Evolutionary conservation across 2,797 vertebrate genomes (phyloP), one percentile per base, ranked within the genome.

Genomic region (Enteromius treurensis): DNA sequence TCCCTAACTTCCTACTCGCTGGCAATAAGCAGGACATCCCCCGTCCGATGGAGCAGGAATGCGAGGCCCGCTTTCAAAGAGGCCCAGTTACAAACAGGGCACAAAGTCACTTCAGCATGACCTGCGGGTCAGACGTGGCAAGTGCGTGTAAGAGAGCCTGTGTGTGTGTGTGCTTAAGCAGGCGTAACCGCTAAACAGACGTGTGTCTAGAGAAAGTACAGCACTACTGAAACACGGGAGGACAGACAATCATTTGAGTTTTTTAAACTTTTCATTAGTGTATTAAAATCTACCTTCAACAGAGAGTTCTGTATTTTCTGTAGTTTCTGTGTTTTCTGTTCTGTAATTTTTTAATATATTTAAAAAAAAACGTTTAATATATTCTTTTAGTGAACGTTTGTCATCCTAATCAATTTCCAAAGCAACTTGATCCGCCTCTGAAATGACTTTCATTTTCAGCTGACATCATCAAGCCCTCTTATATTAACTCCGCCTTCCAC

Each of bases 91-190:
- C 95, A 77, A 42, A 96, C 95, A 95, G 95, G 95, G 95, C 95
- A 97, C 95, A 95, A 95, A 97, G 97, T 97, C 96, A 96, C 95
- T 97, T 97, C 97, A 96, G 96, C 96, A 94, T 97, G 97, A 99
- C 97, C 97, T 88, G 34, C 42, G 85, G 97, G 97, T 97, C 97
- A 97, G 90, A 91, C 91, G 89, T 90, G 93, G 90, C 95, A 88
- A 90, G 89, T 87, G 84, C 62, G 79, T 82, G 80, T 79, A 77
- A 68, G 77, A 65, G 80, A 75, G 75, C 67, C 23, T 80, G 53
- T 83, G 85, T 71, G 78, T 77, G 51, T 55, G 60, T 51, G 64
- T 32, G 80, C 49, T 68, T 71, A 64, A 65, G 79, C 64, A 79
- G 37, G 64, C 62, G 37, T 42, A 40, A 45, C 60, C 23, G 34